Conservation (phyloP, 2,113 vertebrate species). For the Ancistrus triradiatus region DNA sequence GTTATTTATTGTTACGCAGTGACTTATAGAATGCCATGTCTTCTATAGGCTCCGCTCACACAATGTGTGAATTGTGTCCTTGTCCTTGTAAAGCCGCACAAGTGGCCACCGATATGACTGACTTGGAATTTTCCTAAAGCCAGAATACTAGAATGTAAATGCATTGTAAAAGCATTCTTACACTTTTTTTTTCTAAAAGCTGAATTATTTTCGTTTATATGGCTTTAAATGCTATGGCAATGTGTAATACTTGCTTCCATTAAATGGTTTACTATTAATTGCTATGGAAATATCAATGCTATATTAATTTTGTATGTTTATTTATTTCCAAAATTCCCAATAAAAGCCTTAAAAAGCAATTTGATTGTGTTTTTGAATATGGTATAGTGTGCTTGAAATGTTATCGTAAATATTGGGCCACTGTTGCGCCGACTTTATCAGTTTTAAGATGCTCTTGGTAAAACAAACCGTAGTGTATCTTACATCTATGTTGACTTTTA, state of each 20-base stretch:
- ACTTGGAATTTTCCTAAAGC: conserved; percentile 11
- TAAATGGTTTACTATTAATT: too few relatives aligned
- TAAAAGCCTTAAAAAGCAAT: conserved; percentile 15
- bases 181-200: neutral
- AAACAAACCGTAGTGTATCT: too few relatives aligned
- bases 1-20: conserved; percentile 34
- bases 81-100: conserved; percentile 15
- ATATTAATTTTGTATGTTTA: conserved; percentile 1
- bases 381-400: too few relatives aligned
- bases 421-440: too few relatives aligned
- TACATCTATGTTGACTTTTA: too few relatives aligned
- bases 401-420: too few relatives aligned
- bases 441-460: too few relatives aligned
- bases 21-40: neutral
- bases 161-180: conserved; percentile 51
- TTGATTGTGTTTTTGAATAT: too few relatives aligned
- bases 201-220: neutral
- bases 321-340: conserved; percentile 27
- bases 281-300: too few relatives aligned
- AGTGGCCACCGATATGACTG: conserved; percentile 29
- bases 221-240: neutral
- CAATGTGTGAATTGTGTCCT: conserved; percentile 14
- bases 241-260: neutral
- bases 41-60: conserved; percentile 17
- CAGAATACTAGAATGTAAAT: conserved; percentile 41